Evolutionary conservation across 2,888 invertebrate species (phyloP), one percentile per base, ranked within the genome.

Genomic region (Rhingia campestris): DNA sequence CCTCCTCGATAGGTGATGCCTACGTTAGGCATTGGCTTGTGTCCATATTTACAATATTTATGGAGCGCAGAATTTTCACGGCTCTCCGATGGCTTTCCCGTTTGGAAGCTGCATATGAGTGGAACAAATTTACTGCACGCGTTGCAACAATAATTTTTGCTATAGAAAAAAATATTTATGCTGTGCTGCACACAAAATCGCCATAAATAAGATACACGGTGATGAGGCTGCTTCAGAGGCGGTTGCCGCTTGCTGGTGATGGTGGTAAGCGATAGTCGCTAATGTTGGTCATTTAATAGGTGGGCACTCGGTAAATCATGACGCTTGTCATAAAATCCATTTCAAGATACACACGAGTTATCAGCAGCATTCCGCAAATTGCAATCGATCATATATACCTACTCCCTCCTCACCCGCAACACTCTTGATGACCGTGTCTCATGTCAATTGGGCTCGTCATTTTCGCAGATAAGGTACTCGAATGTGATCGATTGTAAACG

Each of bases 11-110:
- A 22, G 1, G 22, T 22, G 22, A 22, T 22, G 22, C 22, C 63
- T 69, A 59, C 67, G 84, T 70, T 64, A 59, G 54, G 69, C 84
- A 80, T 70, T 80, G 74, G 74, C 80, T 74, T 84, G 84, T 80
- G 74, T 80, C 84, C 84, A 84, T 84, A 84, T 84, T 84, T 84
- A 79, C 84, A 84, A 80, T 84, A 84, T 84, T 84, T 84, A 84
- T 84, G 84, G 84, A 84, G 80, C 84, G 84, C 70, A 70, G 74
- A 75, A 80, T 75, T 84, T 84, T 74, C 74, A 84, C 74, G 84
- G 84, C 80, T 70, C 61, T 30, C 49, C 7, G 39, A 37, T 9
- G 3, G 12, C 22, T 33, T 45, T 22, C 12, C 51, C 2, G 6
- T 43, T 47, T 66, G 66, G 70, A 72, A 53, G 66, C 70, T 56